These are phyloP conservation scores for Halcyon smyrnensis DNA, from an alignment of 2,797 vertebrate species.

Conservation along the genomic window DNA sequence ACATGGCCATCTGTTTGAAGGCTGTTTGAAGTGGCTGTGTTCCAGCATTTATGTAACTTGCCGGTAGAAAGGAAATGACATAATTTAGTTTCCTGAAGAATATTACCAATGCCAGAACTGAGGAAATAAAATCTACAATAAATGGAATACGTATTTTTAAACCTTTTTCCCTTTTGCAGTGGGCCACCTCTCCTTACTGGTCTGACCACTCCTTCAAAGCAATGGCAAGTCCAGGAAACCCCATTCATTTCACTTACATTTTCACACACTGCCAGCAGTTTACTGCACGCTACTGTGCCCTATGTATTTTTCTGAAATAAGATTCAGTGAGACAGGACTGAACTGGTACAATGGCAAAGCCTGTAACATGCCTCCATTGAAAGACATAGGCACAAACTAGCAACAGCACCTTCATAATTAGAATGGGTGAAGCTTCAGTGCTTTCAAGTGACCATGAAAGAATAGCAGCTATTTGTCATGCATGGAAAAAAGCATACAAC, in stretches of 20 bases:
- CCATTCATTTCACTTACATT: background rate
- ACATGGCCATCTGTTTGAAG: slow-evolving; percentile 80
- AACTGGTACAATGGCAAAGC: background rate
- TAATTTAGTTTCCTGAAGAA: slow-evolving; percentile 77
- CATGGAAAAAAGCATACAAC: background rate
- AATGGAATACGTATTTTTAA: slow-evolving; percentile 46
- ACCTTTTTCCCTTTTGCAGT: background rate
- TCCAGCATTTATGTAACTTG: slow-evolving; percentile 80
- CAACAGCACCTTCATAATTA: background rate
- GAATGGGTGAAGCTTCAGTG: background rate
- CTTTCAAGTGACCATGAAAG: background rate
- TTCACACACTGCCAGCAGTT: background rate
- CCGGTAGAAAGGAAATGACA: slow-evolving; percentile 79
- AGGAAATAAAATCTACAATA: slow-evolving; percentile 65
- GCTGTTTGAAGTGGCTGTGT: slow-evolving; percentile 75
- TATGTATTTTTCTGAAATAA: background rate
- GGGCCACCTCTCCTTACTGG: background rate
- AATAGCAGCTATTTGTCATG: background rate
- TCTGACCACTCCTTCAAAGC: background rate
- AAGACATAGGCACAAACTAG: background rate
- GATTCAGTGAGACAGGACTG: background rate
- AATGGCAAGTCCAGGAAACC: background rate
- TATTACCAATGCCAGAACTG: slow-evolving; percentile 64
- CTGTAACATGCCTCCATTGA: background rate
- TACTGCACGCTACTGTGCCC: background rate